These are phyloP conservation scores for Turritopsis dohrnii DNA, from an alignment of 30 jellyfish, hydroid and myxozoan species.

Conservation along the genomic window DNA sequence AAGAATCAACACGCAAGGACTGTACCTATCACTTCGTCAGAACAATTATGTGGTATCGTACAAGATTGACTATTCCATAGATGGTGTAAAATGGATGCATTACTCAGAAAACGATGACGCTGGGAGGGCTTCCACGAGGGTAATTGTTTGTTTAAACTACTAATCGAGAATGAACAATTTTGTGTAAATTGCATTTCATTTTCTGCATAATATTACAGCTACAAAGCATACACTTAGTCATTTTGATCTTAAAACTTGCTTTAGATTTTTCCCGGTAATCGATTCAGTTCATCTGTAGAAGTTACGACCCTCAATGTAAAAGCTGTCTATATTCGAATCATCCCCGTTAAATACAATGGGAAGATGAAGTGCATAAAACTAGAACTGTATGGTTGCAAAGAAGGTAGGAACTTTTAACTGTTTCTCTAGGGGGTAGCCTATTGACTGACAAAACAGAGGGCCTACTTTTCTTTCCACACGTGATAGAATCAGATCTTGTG, in stretches of 20 bases:
- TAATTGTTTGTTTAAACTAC: background rate
- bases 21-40: background rate
- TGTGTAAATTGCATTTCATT: too few relatives aligned
- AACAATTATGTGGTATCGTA: constrained; percentile 45
- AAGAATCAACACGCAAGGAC: constrained; percentile 67
- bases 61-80: constrained; percentile 53
- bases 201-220: too few relatives aligned
- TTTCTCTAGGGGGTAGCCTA: too few relatives aligned
- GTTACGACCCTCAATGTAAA: constrained; percentile 41
- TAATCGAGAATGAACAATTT: too few relatives aligned
- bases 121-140: background rate
- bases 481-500: too few relatives aligned
- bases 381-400: constrained; percentile 79
- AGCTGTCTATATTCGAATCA: constrained; percentile 55
- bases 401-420: constrained; percentile 43
- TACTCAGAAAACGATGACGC: constrained; percentile 46
- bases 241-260: too few relatives aligned
- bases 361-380: constrained; percentile 48
- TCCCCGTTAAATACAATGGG: constrained; percentile 63
- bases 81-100: constrained; percentile 55
- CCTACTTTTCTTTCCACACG: too few relatives aligned
- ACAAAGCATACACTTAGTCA: too few relatives aligned
- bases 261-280: constrained; percentile 62
- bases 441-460: too few relatives aligned
- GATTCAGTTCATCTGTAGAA: constrained; percentile 43